These are phyloP conservation scores for Python bivittatus DNA, from an alignment of 2,113 vertebrate genomes.

Conservation along the genomic window DNA sequence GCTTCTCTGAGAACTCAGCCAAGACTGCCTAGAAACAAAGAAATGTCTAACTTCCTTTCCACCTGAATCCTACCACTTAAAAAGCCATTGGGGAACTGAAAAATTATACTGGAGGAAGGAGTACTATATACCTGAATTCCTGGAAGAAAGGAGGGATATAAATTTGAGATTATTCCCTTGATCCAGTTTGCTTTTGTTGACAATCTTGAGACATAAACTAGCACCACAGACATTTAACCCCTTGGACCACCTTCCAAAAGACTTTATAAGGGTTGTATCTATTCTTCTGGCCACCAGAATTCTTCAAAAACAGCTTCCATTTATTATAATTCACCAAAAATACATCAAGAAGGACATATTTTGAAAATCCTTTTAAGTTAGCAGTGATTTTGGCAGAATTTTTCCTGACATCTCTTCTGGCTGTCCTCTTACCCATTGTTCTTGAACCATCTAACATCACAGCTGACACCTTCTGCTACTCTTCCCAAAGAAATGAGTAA, in stretches of 20 bases:
- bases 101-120: neutral
- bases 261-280: neutral
- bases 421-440: neutral
- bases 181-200: neutral
- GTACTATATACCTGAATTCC: neutral
- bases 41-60: neutral
- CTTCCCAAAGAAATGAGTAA: conserved; percentile 57
- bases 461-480: neutral
- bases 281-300: neutral
- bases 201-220: neutral
- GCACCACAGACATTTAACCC: neutral
- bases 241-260: neutral
- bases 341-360: neutral
- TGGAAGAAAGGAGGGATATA: neutral
- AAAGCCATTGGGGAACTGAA: neutral
- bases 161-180: neutral
- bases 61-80: neutral
- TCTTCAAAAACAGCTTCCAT: neutral
- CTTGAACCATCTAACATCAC: neutral
- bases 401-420: conserved; percentile 16
- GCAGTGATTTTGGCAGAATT: conserved; percentile 15
- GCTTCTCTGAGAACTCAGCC: neutral
- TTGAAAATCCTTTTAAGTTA: conserved; percentile 35
- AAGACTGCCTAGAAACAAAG: neutral
- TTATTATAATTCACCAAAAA: accelerated